Evolutionary conservation across 2,888 invertebrate genomes (phyloP).

Genomic region (Acanthosepion pharaonis): DNA sequence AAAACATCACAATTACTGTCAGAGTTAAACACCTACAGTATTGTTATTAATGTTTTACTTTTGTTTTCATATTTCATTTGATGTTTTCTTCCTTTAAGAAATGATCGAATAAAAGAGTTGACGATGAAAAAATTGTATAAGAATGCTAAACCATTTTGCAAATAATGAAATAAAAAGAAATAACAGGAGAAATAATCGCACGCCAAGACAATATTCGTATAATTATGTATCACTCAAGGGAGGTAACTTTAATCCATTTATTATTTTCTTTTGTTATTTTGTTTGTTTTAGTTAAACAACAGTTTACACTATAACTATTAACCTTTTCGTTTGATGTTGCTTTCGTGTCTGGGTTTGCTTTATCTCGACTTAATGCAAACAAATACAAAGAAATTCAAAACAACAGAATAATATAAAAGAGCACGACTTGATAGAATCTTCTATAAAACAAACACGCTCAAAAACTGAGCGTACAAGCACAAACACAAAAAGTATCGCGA

Average conservation of each 20-base stretch:
- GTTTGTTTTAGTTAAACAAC: not conserved
- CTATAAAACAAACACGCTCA: not conserved
- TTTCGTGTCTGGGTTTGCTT: constrained; percentile 8
- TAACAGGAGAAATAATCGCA: not conserved
- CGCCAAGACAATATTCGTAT: constrained; percentile 4
- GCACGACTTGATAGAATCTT: not conserved
- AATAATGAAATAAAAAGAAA: constrained; percentile 17
- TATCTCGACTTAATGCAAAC: not conserved
- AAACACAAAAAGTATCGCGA: not conserved
- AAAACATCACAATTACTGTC: not conserved
- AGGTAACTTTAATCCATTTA: not conserved
- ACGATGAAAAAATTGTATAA: not conserved
- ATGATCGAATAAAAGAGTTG: not conserved
- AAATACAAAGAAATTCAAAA: not conserved
- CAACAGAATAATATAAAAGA: not conserved
- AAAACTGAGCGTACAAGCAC: not conserved
- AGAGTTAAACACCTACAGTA: not conserved
- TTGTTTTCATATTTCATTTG: not conserved
- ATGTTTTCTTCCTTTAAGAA: not conserved
- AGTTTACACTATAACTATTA: constrained; percentile 12
- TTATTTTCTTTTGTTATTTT: not conserved
- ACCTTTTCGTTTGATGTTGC: constrained; percentile 33
- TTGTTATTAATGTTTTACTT: not conserved
- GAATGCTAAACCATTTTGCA: not conserved
- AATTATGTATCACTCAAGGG: constrained; percentile 33